Evolutionary conservation across 2,113 vertebrate genomes (phyloP), one percentile per base, ranked within the genome.

Genomic region (Aptenodytes patagonicus): DNA sequence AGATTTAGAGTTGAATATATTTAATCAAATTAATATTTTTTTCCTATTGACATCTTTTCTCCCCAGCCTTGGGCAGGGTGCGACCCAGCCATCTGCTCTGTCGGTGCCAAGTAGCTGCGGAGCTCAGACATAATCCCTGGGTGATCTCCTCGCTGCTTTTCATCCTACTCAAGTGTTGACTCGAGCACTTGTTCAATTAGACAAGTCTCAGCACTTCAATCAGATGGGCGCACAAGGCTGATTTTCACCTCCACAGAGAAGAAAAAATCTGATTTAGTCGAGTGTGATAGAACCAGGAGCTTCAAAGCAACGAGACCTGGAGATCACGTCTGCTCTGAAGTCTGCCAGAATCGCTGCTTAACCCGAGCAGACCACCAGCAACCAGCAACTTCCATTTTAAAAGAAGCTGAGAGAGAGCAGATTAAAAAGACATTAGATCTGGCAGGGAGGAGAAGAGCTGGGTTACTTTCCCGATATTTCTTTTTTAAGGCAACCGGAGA

Each of bases 131-230:
- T 71, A 95, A 95, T 87, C 93, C 96, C 90, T 72, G 93, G 95
- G 93, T 90, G 96, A 97, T 93, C 93, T 87, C 87, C 87, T 89
- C 19, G 0, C 55, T 69, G 91, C 87, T 96, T 93, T 94, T 87
- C 93, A 97, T 95, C 95, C 80, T n/a, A 15, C 78, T 96, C 96
- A 85, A 94, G 90, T n/a, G 87, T 83, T 76, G 92, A 93, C 96
- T 92, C 25, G 10, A 94, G 89, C 89, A 13, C 89, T 88, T 32
- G 86, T 62, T 92, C 92, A 91, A 92, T 88, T 71, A 96, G 96
- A 80, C 95, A 96, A 96, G 96, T 75, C 90, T 65, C 93, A 65
- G 95, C 95, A 91, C 95, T 88, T 93, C 92, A 91, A 90, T 96
- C 95, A 93, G 96, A 96, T 93, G 85, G 90, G 94, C 29, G 0